Evolutionary conservation across 30 jellyfish, hydroid and myxozoan species (phyloP).

Genomic region (Cassiopea andromeda): DNA sequence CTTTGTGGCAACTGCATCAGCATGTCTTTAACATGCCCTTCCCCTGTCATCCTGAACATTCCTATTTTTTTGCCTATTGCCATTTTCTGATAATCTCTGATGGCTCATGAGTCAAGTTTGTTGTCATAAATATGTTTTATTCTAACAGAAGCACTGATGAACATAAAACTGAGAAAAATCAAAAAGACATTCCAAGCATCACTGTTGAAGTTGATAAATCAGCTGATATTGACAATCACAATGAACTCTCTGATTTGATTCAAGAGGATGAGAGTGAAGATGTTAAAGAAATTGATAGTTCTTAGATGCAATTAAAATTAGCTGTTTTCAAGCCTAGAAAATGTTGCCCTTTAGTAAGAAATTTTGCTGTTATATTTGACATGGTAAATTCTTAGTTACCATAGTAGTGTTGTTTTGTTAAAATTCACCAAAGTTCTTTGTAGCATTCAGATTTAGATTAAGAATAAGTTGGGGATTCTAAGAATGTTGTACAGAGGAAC

Average conservation of each 20-base stretch:
- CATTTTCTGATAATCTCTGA: too few relatives aligned
- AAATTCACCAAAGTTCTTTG: too few relatives aligned
- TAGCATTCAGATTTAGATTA: too few relatives aligned
- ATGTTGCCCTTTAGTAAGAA: background rate
- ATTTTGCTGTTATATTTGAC: background rate
- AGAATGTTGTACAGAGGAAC: too few relatives aligned
- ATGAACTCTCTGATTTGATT: slow-evolving; percentile 59
- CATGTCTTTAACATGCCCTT: too few relatives aligned
- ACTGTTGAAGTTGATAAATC: background rate
- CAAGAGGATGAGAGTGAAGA: slow-evolving; percentile 5
- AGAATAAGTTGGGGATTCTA: too few relatives aligned
- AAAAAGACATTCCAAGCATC: background rate
- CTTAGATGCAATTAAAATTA: background rate
- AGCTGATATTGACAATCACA: slow-evolving; percentile 47
- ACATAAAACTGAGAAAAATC: background rate
- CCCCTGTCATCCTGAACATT: too few relatives aligned
- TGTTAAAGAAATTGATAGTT: background rate
- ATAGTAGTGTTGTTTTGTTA: too few relatives aligned
- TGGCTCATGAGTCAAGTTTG: too few relatives aligned
- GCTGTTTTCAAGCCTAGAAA: background rate
- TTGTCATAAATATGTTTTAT: background rate
- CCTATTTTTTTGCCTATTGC: too few relatives aligned
- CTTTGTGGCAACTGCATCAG: too few relatives aligned
- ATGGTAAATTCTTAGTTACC: too few relatives aligned
- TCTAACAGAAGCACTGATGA: background rate